Evolutionary conservation across 1,140 invertebrate species (phyloP).

Genomic region (Drosophila pandora): DNA sequence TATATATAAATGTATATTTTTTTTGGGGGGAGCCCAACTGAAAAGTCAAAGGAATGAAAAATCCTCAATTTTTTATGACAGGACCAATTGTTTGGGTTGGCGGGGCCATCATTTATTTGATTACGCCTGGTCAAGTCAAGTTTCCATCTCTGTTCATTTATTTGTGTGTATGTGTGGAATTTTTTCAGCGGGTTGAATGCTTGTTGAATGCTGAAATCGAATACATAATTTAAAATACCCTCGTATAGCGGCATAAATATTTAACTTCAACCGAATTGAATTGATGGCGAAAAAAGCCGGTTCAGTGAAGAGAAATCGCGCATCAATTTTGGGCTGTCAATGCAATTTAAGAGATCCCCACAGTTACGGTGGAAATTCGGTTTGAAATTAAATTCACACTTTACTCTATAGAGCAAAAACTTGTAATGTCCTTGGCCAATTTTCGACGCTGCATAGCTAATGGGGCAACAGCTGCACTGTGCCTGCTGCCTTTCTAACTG

Average conservation of each 20-base stretch:
- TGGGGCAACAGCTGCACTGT: conserved; percentile 40
- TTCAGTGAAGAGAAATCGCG: conserved; percentile 13
- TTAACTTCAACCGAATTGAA: conserved; percentile 27
- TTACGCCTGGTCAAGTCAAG: conserved; percentile 44
- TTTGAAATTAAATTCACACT: conserved; percentile 33
- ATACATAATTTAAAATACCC: conserved; percentile 59
- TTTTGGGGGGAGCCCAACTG: conserved; percentile 11
- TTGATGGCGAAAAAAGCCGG: conserved; percentile 2
- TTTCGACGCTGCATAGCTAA: conserved; percentile 49
- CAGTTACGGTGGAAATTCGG: not conserved
- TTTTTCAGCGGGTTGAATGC: conserved; percentile 12
- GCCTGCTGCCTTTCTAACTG: conserved; percentile 14
- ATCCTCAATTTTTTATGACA: conserved; percentile 54
- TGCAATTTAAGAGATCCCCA: conserved; percentile 22
- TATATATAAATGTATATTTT: not conserved
- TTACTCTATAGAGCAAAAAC: conserved; percentile 15
- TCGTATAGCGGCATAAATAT: conserved; percentile 37
- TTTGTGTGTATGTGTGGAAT: conserved; percentile 2
- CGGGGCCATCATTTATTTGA: conserved; percentile 62
- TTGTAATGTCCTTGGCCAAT: conserved; percentile 38
- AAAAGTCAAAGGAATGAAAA: conserved; percentile 27
- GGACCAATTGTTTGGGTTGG: conserved; percentile 27
- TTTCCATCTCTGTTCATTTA: conserved; percentile 25
- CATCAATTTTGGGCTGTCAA: conserved; percentile 17
- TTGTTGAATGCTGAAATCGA: conserved; percentile 49